Base-by-base conservation (phyloP, 2,888 invertebrate genomes). In the Euproctis similis region DNA sequence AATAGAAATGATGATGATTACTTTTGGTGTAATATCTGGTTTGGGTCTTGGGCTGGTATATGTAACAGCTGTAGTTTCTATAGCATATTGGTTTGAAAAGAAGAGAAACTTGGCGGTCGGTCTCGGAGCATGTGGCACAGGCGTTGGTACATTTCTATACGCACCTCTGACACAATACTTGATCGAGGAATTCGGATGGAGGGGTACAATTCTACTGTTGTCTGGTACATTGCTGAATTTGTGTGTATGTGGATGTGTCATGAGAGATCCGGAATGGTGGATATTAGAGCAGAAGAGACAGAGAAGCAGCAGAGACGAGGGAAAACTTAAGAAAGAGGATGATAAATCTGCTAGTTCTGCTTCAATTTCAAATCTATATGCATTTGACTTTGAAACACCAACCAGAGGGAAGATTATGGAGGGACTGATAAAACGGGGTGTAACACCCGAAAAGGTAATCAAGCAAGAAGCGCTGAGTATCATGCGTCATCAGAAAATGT, bases 41-140 rank as follows among this genome's bases (percentile, higher is more conserved):
- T 67, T 95, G 34, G 96, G 95, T 1, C 80, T 96, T 40, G 94
- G 95, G 4, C 72, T 94, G 26, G 93, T 93, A 28, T 96, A 95
- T 62, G 95, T 95, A 7, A 93, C 95, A 2, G 95, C 95, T 4
- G 95, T 96, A 3, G 95, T 96, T 3, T 92, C 93, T 30, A 93
- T 96, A 34, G 95, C 96, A 4, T 95, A 94, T 63, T 96, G 96
- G 91, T 96, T 96, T 69, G 95, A 96, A 53, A 93, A 93, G 68
- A 92, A 91, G 58, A 87, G 95, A 18, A 92, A 92, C 24, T 86
- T 96, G 40, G 96, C 96, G 3, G 94, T 94, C 3, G 94, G 95
- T 2, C 81, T 96, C 30, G 93, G 94, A 1, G 95, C 95, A 0
- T 94, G 94, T 50, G 96, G 96, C 4, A 94, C 94, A 0, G 95